Percentiles rank a stretch among this genome's conserved stretches.
phyloP scores from a whole-genome alignment of 2,888 invertebrate genomes.

The Clusia tigrina region DNA sequence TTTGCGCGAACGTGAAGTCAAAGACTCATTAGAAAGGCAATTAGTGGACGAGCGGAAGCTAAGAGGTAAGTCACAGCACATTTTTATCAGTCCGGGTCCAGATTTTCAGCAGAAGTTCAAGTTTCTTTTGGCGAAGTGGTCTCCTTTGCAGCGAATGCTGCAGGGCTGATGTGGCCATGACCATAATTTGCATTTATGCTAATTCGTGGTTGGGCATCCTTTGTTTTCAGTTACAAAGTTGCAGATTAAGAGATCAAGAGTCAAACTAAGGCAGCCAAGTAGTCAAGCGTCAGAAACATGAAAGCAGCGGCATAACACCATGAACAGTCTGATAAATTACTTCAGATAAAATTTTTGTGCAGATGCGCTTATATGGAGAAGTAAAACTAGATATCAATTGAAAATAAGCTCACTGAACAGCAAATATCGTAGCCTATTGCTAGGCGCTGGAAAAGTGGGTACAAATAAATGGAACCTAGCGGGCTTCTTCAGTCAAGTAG shows the following conservation, averaged over 20 bases:
- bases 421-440: neutral
- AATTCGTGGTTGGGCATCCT: neutral
- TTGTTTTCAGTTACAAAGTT: neutral
- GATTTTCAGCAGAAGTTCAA: neutral
- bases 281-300: too few species aligned
- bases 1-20: conserved; percentile 88
- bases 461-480: too few species aligned
- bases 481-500: too few species aligned
- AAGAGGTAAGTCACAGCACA: conserved; percentile 82
- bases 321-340: neutral
- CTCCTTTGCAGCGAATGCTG: too few species aligned
- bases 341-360: neutral
- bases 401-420: neutral
- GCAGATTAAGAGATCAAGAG: neutral
- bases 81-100: too few species aligned
- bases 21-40: conserved; percentile 93
- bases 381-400: neutral
- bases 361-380: neutral
- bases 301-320: too few species aligned
- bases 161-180: too few species aligned
- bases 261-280: too few species aligned
- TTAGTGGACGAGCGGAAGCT: conserved; percentile 93
- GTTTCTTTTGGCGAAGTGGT: too few species aligned
- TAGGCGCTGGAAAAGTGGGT: too few species aligned
- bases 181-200: conserved; percentile 15